These are phyloP conservation scores for Chrysomallon squamiferum DNA, from an alignment of 1,140 invertebrate species.

Conservation along the genomic window DNA sequence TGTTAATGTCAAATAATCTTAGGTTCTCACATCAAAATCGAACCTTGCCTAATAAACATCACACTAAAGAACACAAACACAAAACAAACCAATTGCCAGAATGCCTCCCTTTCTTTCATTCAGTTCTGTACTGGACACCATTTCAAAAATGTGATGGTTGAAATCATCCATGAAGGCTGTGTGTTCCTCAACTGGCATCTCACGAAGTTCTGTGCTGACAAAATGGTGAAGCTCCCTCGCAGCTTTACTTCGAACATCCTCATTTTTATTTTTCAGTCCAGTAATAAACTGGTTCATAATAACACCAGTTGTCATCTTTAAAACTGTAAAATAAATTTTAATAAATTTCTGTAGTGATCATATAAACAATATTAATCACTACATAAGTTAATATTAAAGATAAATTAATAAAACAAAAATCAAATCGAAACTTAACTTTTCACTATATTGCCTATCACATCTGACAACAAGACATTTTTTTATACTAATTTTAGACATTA, in stretches of 20 bases:
- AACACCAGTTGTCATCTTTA: slow-evolving; percentile 24
- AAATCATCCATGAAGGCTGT: slow-evolving; percentile 92
- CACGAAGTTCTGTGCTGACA: slow-evolving; percentile 89
- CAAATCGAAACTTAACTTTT: too few species aligned
- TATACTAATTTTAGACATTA: too few species aligned
- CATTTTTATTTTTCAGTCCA: slow-evolving; percentile 86
- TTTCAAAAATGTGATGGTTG: slow-evolving; percentile 94
- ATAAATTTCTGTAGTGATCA: too few species aligned
- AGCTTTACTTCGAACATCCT: slow-evolving; percentile 82
- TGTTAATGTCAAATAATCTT: too few species aligned
- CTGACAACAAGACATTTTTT: too few species aligned
- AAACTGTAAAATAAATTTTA: background rate
- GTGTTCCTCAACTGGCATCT: slow-evolving; percentile 86
- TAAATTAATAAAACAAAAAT: too few species aligned
- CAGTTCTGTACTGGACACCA: slow-evolving; percentile 90
- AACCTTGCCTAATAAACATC: too few species aligned
- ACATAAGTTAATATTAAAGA: too few species aligned
- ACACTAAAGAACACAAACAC: background rate
- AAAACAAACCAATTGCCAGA: slow-evolving; percentile 81
- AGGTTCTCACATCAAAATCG: too few species aligned
- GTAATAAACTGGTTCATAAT: slow-evolving; percentile 72
- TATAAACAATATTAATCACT: too few species aligned
- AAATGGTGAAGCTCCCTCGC: slow-evolving; percentile 88
- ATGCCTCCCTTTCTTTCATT: slow-evolving; percentile 96
- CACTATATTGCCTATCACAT: too few species aligned